Base-by-base conservation (phyloP, 2,113 vertebrate genomes). In the Seriola rivoliana region DNA sequence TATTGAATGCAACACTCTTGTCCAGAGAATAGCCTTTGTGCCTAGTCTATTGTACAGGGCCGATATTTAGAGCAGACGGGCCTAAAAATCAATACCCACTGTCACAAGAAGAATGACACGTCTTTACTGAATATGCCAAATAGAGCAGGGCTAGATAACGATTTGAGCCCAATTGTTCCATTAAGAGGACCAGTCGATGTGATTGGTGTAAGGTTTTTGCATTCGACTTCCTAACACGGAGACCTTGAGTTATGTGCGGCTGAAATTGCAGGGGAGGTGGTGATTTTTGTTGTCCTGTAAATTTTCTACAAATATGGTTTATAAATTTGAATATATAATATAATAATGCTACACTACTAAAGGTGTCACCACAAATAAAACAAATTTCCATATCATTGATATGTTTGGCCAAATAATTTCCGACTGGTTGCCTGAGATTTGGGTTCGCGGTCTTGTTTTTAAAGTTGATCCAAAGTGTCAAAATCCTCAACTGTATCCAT, bases 81-180 rank as follows among this genome's bases (percentile, higher is more conserved):
- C 70, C 67, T 60, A 54, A 82, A 88, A 94, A 93, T 95, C 93
- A 85, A 94, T 94, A 91, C 38, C 74, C 64, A 83, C 87, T 82
- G 89, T 92, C 89, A 89, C 75, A 78, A 85, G 72, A 87, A 91
- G 84, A 95, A 91, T 91, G 84, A 87, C 81, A 88, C 25, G 81
- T 62, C 71, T 89, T 78, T 57, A 84, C 85, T 88, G 83, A 92
- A 88, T 84, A 84, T 84, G 81, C 72, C 73, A 82, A 92, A 91
- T 86, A 81, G 82, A 86, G 85, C 84, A 70, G 52, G 21, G 81
- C 65, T 44, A 69, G 75, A 90, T 86, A 82, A 82, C 91, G 84
- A 77, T 84, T 80, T 74, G 69, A 83, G 80, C 69, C 70, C 66
- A 75, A 54, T 86, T 80, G 82, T 87, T 83, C 74, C 73, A 5